Percentiles rank a stretch among this genome's conserved stretches.
phyloP scores from a whole-genome alignment of 2,888 invertebrate species.

The Dynastes grantii region DNA sequence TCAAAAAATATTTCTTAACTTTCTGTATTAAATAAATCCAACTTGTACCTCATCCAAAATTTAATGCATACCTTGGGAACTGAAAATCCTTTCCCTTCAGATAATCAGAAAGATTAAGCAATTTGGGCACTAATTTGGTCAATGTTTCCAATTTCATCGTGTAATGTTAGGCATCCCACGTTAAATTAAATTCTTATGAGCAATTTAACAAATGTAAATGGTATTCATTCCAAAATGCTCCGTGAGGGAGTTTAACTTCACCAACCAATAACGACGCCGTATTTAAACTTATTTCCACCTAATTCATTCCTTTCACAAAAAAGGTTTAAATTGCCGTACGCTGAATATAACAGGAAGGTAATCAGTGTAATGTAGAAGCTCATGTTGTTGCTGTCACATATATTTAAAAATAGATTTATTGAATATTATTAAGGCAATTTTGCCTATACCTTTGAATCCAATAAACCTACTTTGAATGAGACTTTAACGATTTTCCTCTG shows the following conservation, averaged over 20 bases:
- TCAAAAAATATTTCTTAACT: background rate
- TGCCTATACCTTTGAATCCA: background rate
- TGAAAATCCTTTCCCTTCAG: too few species aligned
- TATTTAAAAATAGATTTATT: constrained; percentile 18
- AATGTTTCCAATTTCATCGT: constrained; percentile 11
- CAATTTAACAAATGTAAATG: constrained; percentile 21
- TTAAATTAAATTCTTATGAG: constrained; percentile 25
- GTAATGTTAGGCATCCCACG: background rate
- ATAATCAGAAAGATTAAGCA: background rate
- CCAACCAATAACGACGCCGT: background rate
- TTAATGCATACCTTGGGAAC: background rate
- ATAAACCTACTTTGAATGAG: background rate
- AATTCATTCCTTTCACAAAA: background rate
- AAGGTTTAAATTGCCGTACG: too few species aligned
- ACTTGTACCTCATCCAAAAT: constrained; percentile 8
- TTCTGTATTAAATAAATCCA: background rate
- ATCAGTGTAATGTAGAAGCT: too few species aligned
- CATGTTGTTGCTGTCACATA: too few species aligned
- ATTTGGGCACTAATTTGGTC: background rate
- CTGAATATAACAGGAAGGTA: too few species aligned
- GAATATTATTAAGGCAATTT: background rate
- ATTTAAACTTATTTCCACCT: background rate
- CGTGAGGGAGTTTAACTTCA: background rate
- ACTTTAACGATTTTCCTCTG: constrained; percentile 21
- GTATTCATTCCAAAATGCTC: background rate